Conservation (phyloP, 2,113 vertebrate genomes). For the Psilopsiagon aymara region DNA sequence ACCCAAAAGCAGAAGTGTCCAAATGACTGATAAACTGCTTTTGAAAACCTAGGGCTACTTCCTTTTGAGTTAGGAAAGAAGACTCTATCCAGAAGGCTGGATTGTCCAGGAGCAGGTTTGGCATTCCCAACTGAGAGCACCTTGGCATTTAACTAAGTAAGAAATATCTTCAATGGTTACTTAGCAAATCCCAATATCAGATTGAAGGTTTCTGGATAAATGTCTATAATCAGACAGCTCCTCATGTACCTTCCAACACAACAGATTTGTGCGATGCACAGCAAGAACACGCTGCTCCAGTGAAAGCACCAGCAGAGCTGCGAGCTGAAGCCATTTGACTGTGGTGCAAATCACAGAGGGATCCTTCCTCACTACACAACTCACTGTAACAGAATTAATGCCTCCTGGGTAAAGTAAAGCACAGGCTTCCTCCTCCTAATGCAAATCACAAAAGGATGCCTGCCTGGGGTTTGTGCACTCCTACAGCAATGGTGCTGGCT, state of each 20-base stretch:
- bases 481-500: not conserved
- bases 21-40: not conserved
- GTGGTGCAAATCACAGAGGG: not conserved
- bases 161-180: not conserved
- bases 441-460: not conserved
- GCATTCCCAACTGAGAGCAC: not conserved
- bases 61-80: not conserved
- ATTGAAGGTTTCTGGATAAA: not conserved
- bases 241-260: not conserved
- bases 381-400: not conserved
- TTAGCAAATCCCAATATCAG: not conserved
- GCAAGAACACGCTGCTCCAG: not conserved
- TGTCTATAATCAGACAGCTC: not conserved
- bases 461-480: not conserved
- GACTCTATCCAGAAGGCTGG: not conserved
- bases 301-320: not conserved
- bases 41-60: not conserved
- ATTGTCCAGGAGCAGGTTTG: not conserved
- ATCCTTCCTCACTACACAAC: not conserved
- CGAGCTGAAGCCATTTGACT: not conserved
- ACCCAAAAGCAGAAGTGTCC: not conserved
- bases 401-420: not conserved
- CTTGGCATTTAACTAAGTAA: not conserved
- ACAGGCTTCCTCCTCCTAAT: not conserved
- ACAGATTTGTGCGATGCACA: not conserved